Base-by-base conservation (phyloP, 1,140 invertebrate genomes). In the Papilio polyxenes region DNA sequence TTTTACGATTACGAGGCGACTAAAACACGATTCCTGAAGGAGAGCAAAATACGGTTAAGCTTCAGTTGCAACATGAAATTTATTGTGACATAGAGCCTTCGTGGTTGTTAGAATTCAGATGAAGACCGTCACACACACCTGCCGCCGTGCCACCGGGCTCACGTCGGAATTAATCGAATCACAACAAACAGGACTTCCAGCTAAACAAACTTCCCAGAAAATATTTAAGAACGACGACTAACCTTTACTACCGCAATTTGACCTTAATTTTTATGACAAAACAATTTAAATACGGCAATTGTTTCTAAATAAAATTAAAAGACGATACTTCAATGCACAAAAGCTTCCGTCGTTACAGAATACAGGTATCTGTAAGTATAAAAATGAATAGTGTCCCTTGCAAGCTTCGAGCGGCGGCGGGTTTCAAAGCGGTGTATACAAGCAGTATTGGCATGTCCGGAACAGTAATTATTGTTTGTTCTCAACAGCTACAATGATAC, bases 391-490 rank as follows among this genome's bases (percentile, higher is more conserved):
- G 49, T 31, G 49, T 76, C 40, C 23, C 37, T 2, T 6, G 11
- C 65, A 3, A 13, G 13, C 65, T 6, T 51, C 40, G 23, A 11
- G 9, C 0, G 13, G 13, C 65, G 31, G 44, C 4, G 40, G 76
- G 53, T 53, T 40, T 37, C 15, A 78, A 62, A n/a, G 72, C 80
- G 59, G 65, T 49, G 31, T 79, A 51, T 78, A 81, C 65, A 59
- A 75, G 11, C 75, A 85, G 72, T 80, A 75, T 83, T 83, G 84
- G 76, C 44, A 79, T 74, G 82, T 83, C 82, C 56, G 37, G 75
- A 75, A 59, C 84, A 85, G 82, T 81, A 83, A 83, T 83, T 83
- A 83, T 83, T 77, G 75, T 78, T 81, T 81, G 82, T 83, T 81
- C 37, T 59, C 56, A 59, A n/a, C 56, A 59, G 56, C 65, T 5